Evolutionary conservation across 2,797 vertebrate genomes (phyloP).

Genomic region (Numenius phaeopus): DNA sequence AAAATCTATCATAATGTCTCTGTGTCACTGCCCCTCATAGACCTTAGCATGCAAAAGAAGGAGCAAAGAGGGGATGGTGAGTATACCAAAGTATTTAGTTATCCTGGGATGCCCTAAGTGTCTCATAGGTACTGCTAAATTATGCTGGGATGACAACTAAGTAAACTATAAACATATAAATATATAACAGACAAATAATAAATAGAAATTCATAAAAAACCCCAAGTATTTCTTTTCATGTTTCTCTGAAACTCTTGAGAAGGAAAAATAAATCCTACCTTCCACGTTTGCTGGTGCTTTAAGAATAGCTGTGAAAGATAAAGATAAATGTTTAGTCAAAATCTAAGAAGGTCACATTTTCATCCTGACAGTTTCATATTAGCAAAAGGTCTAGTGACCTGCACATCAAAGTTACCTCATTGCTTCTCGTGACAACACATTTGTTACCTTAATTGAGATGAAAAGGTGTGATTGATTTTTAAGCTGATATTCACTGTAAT

Average conservation of each 20-base stretch:
- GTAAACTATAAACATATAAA: background rate
- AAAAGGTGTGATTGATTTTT: background rate
- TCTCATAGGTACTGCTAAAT: background rate
- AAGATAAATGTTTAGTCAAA: background rate
- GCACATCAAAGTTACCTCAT: background rate
- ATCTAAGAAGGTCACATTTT: background rate
- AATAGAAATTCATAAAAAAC: background rate
- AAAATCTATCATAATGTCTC: background rate
- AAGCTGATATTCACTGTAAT: background rate
- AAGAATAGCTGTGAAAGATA: constrained; percentile 9
- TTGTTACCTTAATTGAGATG: background rate
- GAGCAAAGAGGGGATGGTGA: background rate
- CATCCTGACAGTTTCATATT: background rate
- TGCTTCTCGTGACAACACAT: background rate
- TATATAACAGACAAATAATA: background rate
- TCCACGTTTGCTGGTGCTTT: background rate
- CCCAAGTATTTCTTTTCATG: fast-evolving
- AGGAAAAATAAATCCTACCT: background rate
- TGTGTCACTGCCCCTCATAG: background rate
- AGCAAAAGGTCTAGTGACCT: background rate
- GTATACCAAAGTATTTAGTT: background rate
- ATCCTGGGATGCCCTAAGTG: background rate
- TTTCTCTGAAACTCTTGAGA: background rate
- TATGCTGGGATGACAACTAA: background rate
- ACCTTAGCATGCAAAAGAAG: background rate